Evolutionary conservation across 2,113 vertebrate species (phyloP).

Genomic region (Embiotoca jacksoni): DNA sequence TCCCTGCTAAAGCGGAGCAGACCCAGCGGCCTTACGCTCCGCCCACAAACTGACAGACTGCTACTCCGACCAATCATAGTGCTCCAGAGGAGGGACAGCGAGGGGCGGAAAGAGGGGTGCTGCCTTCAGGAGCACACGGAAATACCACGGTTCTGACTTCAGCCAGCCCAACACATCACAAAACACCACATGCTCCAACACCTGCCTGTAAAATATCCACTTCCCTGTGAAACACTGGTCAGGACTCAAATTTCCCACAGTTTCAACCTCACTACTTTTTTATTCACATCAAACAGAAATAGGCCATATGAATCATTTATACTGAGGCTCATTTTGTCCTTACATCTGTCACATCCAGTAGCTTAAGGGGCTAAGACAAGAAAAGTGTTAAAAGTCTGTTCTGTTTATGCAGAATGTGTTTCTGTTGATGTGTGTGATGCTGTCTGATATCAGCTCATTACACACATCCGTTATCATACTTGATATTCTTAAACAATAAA

Average conservation of each 20-base stretch:
- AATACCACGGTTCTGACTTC: slow-evolving; percentile 9
- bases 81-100: slow-evolving; percentile 37
- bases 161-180: rapidly evolving
- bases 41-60: slow-evolving; percentile 65
- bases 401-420: slow-evolving; percentile 7
- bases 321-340: no score
- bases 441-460: slow-evolving; percentile 28
- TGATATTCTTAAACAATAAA: slow-evolving; percentile 25
- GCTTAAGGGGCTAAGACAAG: background rate
- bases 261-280: no score
- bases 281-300: no score
- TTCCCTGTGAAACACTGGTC: no score
- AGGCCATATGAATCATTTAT: no score
- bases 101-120: slow-evolving; percentile 20
- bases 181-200: background rate
- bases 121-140: slow-evolving; percentile 61
- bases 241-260: no score
- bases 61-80: slow-evolving; percentile 65
- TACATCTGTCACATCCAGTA: background rate
- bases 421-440: background rate
- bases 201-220: background rate
- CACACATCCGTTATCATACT: slow-evolving; percentile 44
- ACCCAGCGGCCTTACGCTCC: slow-evolving; percentile 56
- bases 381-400: background rate
- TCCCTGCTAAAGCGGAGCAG: slow-evolving; percentile 50